Conservation (phyloP, 2,797 vertebrate species). For the Hoplostethus atlanticus region DNA sequence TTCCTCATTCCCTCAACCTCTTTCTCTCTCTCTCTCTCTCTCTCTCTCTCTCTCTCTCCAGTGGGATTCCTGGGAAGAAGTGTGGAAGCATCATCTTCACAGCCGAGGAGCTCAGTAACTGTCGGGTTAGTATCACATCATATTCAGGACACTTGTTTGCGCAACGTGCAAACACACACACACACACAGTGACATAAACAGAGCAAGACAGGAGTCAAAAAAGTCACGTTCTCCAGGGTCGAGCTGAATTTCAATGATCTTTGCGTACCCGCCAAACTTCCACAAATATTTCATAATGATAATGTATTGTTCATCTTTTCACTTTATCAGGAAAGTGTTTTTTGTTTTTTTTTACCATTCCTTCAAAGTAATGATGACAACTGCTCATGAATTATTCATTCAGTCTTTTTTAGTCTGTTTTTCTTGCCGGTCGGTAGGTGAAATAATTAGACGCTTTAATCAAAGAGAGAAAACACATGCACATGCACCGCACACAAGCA, state of each 20-base stretch:
- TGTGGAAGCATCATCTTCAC: constrained; percentile 91
- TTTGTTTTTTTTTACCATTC: constrained; percentile 19
- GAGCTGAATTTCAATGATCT: constrained; percentile 27
- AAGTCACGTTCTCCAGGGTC: constrained; percentile 7
- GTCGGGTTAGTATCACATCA: constrained; percentile 86
- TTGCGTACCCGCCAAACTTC: background rate
- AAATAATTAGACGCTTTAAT: constrained; percentile 55
- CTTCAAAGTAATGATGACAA: constrained; percentile 36
- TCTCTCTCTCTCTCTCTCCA: constrained; percentile 53
- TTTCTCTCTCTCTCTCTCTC: constrained; percentile 13
- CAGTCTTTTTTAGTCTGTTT: constrained; percentile 10
- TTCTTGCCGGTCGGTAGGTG: constrained; percentile 18
- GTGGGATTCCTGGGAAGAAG: constrained; percentile 92
- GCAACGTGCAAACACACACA: background rate
- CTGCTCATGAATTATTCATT: constrained; percentile 51
- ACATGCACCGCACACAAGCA: background rate
- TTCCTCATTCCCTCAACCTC: background rate
- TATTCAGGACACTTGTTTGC: background rate
- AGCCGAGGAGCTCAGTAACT: constrained; percentile 94
- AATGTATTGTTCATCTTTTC: background rate
- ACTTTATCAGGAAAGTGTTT: background rate
- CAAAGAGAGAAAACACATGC: constrained; percentile 19
- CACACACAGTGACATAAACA: background rate
- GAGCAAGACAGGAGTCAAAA: constrained; percentile 1
- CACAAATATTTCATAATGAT: background rate